Conservation (phyloP, 2,888 invertebrate genomes). For the Dugesia japonica region DNA sequence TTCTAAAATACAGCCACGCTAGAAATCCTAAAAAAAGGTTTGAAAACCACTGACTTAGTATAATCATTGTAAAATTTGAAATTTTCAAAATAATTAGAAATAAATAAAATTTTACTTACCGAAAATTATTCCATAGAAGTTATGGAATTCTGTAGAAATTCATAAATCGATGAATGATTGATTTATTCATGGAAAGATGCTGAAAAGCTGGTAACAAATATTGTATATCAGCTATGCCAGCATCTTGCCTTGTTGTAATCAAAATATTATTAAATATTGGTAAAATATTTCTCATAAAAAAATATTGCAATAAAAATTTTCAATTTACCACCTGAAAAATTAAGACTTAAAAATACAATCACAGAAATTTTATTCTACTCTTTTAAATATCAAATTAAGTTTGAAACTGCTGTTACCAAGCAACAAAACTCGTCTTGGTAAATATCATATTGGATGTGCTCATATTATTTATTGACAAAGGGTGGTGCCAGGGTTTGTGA, state of each 20-base stretch:
- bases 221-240: neutral
- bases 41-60: too few species aligned
- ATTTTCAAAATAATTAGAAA: too few species aligned
- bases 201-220: neutral
- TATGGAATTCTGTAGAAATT: too few species aligned
- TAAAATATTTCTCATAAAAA: too few species aligned
- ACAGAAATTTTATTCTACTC: neutral
- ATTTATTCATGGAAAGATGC: conserved; percentile 1
- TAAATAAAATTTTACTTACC: too few species aligned
- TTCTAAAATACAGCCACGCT: too few species aligned
- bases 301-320: too few species aligned
- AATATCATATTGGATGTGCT: conserved; percentile 10
- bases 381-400: conserved; percentile 20
- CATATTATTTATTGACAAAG: conserved; percentile 11
- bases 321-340: too few species aligned
- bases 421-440: conserved; percentile 20
- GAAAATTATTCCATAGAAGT: too few species aligned
- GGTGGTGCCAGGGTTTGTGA: conserved; percentile 20
- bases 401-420: neutral
- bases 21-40: too few species aligned
- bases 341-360: neutral
- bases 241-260: neutral
- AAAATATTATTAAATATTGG: too few species aligned
- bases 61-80: too few species aligned
- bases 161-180: neutral